Base-by-base conservation (phyloP, 1,140 invertebrate genomes). In the Zaprionus inermis region DNA sequence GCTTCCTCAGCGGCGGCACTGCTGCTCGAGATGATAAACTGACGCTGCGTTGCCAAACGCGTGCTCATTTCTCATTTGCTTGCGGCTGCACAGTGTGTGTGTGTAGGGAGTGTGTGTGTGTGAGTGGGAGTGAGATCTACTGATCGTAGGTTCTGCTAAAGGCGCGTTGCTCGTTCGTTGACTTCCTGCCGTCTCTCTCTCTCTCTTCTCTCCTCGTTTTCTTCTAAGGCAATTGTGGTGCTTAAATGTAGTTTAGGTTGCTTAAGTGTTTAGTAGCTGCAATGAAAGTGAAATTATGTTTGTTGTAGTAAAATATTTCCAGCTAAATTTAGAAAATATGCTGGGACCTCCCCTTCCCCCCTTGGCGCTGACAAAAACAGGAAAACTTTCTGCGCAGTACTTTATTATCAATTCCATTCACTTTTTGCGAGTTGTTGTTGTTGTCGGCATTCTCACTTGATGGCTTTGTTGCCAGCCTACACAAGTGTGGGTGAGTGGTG, bases 11-110 rank as follows among this genome's bases (percentile, higher is more conserved):
- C 70, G 18, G 85, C 68, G 54, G n/a, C 38, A 9, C 14, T 61
- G 56, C 76, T 79, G 41, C 82, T 92, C 67, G 89, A 80, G 36
- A 92, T 78, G 66, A 92, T 79, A 68, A 92, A 92, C 66, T 92
- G 91, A 57, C 91, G 83, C 66, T 88, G 89, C 11, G 88, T 75
- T 32, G 91, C 91, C 68, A 92, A 68, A 44, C 91, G 78, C 64
- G 91, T 92, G 78, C 78, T 92, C 91, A 92, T 86, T 79, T 81
- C 91, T 44, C 38, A 92, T 86, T 91, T 80, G 83, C 56, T 80
- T 38, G n/a, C 54, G 58, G 32, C 18, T 22, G 4, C 4, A 2
- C 49, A 54, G 24, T 20, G 44, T 49, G 44, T 49, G 44, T 20
- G 44, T 20, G 44, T 46, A 3, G 9, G 3, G 14, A 41, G 38